phyloP scores from a whole-genome alignment of 2,888 invertebrate species.

The Mactromeris polynyma region DNA sequence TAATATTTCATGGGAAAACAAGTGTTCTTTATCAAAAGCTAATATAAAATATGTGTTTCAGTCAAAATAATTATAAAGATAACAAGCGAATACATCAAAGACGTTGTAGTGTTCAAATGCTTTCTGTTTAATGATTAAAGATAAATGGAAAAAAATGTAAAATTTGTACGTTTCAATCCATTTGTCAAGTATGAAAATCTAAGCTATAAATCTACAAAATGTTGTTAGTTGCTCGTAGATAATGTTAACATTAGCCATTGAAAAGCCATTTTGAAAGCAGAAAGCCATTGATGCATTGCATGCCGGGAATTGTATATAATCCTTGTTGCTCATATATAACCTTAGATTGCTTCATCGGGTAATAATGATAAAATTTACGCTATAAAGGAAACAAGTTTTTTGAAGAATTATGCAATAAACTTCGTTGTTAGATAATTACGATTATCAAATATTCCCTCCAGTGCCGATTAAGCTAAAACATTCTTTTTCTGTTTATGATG shows the following conservation, averaged over 20 bases:
- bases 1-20: constrained; percentile 5
- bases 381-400: constrained; percentile 5
- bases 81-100: background rate
- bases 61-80: constrained; percentile 18
- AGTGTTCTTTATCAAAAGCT: background rate
- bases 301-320: background rate
- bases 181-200: constrained; percentile 15
- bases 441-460: background rate
- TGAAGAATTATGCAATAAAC: constrained; percentile 13
- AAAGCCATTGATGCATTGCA: constrained; percentile 8
- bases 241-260: constrained; percentile 8
- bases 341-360: constrained; percentile 4
- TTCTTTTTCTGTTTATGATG: background rate
- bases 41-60: background rate
- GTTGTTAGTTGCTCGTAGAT: background rate
- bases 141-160: background rate
- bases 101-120: background rate
- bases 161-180: constrained; percentile 11
- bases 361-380: constrained; percentile 6
- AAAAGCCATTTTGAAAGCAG: background rate
- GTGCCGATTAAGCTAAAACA: background rate
- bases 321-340: background rate
- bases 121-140: constrained; percentile 1
- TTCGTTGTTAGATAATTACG: constrained; percentile 11
- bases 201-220: background rate